These are phyloP conservation scores for Osmoderma eremita DNA, from an alignment of 2,888 invertebrate genomes.

Conservation along the genomic window DNA sequence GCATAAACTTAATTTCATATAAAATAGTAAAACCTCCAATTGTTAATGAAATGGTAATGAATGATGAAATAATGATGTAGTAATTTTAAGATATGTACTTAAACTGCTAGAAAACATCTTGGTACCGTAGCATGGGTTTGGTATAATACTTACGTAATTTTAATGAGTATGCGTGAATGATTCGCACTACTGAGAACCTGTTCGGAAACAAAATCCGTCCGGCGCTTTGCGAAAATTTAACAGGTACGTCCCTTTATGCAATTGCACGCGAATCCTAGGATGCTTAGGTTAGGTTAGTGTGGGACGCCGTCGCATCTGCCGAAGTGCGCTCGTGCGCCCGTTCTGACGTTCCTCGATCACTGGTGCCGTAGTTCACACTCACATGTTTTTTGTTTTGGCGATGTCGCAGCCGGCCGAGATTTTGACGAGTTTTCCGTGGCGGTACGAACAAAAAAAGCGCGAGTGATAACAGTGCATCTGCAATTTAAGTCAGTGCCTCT, in stretches of 20 bases:
- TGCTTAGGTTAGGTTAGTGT: constrained; percentile 54
- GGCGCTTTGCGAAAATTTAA: constrained; percentile 43
- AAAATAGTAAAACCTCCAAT: too few species aligned
- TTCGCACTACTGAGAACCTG: not conserved
- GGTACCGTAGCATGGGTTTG: too few species aligned
- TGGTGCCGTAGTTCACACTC: constrained; percentile 26
- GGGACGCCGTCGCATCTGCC: constrained; percentile 45
- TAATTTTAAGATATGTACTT: too few species aligned
- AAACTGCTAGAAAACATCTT: too few species aligned
- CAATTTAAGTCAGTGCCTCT: not conserved
- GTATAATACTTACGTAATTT: too few species aligned
- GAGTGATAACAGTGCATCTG: not conserved
- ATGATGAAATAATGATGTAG: too few species aligned
- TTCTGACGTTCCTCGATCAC: constrained; percentile 30
- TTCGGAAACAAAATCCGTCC: constrained; percentile 21
- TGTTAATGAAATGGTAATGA: too few species aligned
- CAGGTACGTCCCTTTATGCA: constrained; percentile 4
- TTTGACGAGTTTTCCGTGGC: constrained; percentile 15
- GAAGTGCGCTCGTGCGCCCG: constrained; percentile 39
- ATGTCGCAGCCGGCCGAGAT: constrained; percentile 8
- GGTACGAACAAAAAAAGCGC: constrained; percentile 12
- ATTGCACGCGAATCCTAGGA: constrained; percentile 40
- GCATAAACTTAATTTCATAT: too few species aligned
- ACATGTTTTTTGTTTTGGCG: constrained; percentile 33
- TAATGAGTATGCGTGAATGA: too few species aligned